Evolutionary conservation across 2,888 invertebrate species (phyloP), one percentile per base, ranked within the genome.

Genomic region (Yponomeuta plumbellus): DNA sequence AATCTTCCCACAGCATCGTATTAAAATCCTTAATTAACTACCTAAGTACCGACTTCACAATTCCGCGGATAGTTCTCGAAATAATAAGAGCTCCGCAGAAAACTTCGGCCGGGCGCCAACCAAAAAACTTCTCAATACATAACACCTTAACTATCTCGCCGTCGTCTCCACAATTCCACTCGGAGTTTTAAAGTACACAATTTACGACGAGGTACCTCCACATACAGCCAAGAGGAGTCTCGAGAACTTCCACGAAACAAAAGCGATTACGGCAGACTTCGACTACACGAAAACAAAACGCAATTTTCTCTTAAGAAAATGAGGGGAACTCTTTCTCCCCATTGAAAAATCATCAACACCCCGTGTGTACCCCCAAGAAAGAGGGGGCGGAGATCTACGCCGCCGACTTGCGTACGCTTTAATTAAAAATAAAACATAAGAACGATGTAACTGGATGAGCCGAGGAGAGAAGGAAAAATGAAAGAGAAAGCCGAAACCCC

Each of bases 401-500:
- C 84, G 86, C 80, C 90, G 87, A 90, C 90, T 91, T 91, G 91
- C 91, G 91, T 91, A 91, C 90, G 91, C 90, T 91, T 91, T 91
- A 91, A 91, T 91, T 91, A 91, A 91, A 91, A 91, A 91, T 91
- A 91, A 91, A 91, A 91, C 91, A 91, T 91, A 91, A 91, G 91
- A 91, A 91, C 90, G 89, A 90, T 91, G 91, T 91, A 91, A 91
- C 91, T 91, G 91, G 91, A 91, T 91, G 91, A 91, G 91, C 89
- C 85, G 88, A 89, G 88, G 89, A 90, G 90, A 86, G 90, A 88
- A 91, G 89, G 91, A 91, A 91, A 91, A 91, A 91, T 91, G 91
- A 90, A 91, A 91, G 91, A 91, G 91, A 91, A 90, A 91, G 90
- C 87, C 87, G 88, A 79, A 87, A 78, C 83, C 66, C 67, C 69